These are phyloP conservation scores for Drosophila yooni DNA, from an alignment of 2,888 invertebrate species.

Conservation along the genomic window DNA sequence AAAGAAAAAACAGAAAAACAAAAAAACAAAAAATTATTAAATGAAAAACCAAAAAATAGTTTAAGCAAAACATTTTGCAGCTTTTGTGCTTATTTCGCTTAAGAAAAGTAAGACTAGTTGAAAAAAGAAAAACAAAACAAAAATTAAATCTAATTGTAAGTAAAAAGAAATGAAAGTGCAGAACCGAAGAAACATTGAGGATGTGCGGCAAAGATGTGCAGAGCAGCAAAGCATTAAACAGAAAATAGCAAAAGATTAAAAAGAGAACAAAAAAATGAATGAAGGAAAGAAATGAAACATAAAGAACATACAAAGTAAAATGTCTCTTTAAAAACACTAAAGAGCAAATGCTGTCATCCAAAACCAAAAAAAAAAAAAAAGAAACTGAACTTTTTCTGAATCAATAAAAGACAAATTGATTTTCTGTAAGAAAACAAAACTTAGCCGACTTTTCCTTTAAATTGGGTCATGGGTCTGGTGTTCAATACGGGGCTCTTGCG, in stretches of 20 bases:
- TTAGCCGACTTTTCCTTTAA: constrained; percentile 47
- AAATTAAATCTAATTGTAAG: constrained; percentile 66
- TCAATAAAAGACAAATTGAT: constrained; percentile 84
- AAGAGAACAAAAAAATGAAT: constrained; percentile 10
- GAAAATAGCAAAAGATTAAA: constrained; percentile 74
- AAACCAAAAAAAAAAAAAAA: constrained; percentile 63
- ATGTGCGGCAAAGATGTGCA: constrained; percentile 37
- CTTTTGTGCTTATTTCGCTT: constrained; percentile 82
- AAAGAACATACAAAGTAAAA: constrained; percentile 43
- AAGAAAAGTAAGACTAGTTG: constrained; percentile 81
- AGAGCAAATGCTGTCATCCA: constrained; percentile 66
- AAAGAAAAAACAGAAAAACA: constrained; percentile 36
- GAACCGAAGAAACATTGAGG: constrained; percentile 25
- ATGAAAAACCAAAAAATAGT: constrained; percentile 60
- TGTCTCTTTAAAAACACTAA: constrained; percentile 59
- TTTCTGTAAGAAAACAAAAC: constrained; percentile 84
- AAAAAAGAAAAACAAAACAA: constrained; percentile 56
- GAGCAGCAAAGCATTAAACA: constrained; percentile 34
- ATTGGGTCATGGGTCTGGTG: constrained; percentile 4
- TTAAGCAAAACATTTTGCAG: constrained; percentile 81
- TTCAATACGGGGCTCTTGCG: background rate
- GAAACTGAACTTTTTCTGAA: constrained; percentile 83
- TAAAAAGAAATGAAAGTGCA: constrained; percentile 53
- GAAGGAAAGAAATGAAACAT: constrained; percentile 24
- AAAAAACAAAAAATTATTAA: constrained; percentile 50